Conservation (phyloP, 53 echinoderm and acorn worm species). For the Zoroaster sp. region DNA sequence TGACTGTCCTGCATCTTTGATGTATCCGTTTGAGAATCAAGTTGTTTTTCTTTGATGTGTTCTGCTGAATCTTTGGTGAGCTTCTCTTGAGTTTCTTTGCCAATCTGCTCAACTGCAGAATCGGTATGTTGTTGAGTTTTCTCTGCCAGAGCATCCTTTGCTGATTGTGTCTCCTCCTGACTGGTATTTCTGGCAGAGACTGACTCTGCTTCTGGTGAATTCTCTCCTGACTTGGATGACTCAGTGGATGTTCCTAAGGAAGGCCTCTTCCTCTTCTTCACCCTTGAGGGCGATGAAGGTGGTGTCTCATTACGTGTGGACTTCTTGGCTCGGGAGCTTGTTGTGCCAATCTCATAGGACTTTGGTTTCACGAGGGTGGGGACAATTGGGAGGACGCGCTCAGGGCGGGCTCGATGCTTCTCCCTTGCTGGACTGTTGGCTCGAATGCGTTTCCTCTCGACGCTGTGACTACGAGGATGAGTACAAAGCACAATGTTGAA, state of each 20-base stretch:
- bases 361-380: slow-evolving; percentile 40
- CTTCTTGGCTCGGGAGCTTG: slow-evolving; percentile 69
- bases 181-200: background rate
- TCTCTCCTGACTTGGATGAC: slow-evolving; percentile 18
- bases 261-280: slow-evolving; percentile 33
- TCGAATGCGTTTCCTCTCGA: slow-evolving; percentile 50
- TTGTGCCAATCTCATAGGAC: slow-evolving; percentile 74
- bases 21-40: background rate
- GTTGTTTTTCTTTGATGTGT: background rate
- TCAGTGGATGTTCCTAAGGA: background rate
- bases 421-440: slow-evolving; percentile 74
- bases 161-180: background rate
- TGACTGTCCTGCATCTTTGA: background rate
- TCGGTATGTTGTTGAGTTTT: slow-evolving; percentile 24
- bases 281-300: slow-evolving; percentile 28
- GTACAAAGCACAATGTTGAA: slow-evolving; percentile 40
- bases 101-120: background rate
- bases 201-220: background rate
- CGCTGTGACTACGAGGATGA: slow-evolving; percentile 62
- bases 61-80: background rate
- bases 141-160: slow-evolving; percentile 33
- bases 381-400: slow-evolving; percentile 28
- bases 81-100: background rate
- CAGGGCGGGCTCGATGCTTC: slow-evolving; percentile 59
- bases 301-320: slow-evolving; percentile 32